A percentile compares a stretch with the other conserved stretches of the same genome.
Conservation (phyloP, 2,797 vertebrate genomes). For the Pantherophis alleghaniensis region DNA sequence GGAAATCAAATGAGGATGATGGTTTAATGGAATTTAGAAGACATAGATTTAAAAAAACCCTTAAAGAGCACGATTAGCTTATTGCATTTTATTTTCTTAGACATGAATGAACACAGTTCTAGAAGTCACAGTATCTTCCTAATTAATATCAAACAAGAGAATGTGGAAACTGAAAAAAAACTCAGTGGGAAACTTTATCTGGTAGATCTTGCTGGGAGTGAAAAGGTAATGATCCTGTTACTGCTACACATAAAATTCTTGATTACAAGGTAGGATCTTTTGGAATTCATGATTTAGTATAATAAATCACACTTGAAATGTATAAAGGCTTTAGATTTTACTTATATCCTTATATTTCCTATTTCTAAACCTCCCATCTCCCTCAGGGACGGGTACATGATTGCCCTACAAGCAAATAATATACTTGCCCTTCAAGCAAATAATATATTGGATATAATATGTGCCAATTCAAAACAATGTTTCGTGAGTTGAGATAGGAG, state of each 20-base stretch:
- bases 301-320: background rate
- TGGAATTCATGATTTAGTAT: background rate
- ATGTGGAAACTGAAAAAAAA: constrained; percentile 93
- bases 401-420: background rate
- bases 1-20: background rate
- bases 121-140: constrained; percentile 95
- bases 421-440: background rate
- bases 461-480: background rate
- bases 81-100: constrained; percentile 68
- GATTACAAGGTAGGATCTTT: background rate
- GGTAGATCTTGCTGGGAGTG: constrained; percentile 93
- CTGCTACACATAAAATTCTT: background rate
- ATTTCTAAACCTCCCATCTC: background rate
- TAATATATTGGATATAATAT: background rate
- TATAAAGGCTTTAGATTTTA: background rate
- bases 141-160: constrained; percentile 96
- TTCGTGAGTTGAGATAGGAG: background rate
- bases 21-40: background rate
- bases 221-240: constrained; percentile 81
- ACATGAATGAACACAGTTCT: constrained; percentile 98
- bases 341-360: background rate
- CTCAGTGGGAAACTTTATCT: constrained; percentile 94
- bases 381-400: background rate
- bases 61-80: background rate
- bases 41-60: background rate